These are phyloP conservation scores for Terrapene triunguis DNA, from an alignment of 2,113 vertebrate species.

Conservation along the genomic window DNA sequence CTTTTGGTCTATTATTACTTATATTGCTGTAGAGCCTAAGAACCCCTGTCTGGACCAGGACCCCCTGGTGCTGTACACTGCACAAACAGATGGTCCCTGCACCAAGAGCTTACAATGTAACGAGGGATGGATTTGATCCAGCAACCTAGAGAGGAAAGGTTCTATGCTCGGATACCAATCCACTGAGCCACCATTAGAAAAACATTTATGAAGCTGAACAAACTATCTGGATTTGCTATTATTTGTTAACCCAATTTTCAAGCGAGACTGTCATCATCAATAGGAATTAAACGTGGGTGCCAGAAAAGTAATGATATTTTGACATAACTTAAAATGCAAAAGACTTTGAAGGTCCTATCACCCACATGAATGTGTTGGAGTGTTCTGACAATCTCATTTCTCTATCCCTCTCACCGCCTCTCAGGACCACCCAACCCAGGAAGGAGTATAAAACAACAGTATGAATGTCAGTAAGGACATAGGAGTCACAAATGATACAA, in stretches of 20 bases:
- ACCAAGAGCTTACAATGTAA: not conserved
- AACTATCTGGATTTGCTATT: not conserved
- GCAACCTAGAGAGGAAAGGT: fast-evolving
- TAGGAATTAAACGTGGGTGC: fast-evolving
- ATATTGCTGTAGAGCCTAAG: not conserved
- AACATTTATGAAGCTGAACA: not conserved
- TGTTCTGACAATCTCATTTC: not conserved
- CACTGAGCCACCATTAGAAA: not conserved
- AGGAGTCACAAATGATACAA: not conserved
- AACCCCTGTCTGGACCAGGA: not conserved
- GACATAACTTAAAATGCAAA: not conserved
- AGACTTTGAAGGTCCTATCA: not conserved
- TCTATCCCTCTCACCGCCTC: not conserved
- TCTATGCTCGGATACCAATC: not conserved
- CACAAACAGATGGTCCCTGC: not conserved
- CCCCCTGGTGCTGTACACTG: fast-evolving
- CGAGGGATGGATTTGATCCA: not conserved
- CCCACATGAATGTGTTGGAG: fast-evolving
- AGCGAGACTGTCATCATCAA: not conserved
- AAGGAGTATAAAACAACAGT: not conserved
- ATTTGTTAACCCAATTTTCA: not conserved
- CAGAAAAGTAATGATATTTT: not conserved
- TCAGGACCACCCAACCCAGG: not conserved
- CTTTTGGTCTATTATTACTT: not conserved
- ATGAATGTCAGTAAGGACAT: not conserved